Percentiles rank a stretch among this genome's conserved stretches.
These are phyloP conservation scores for Idaea dimidiata DNA, from an alignment of 2,888 invertebrate genomes.

Conservation along the genomic window DNA sequence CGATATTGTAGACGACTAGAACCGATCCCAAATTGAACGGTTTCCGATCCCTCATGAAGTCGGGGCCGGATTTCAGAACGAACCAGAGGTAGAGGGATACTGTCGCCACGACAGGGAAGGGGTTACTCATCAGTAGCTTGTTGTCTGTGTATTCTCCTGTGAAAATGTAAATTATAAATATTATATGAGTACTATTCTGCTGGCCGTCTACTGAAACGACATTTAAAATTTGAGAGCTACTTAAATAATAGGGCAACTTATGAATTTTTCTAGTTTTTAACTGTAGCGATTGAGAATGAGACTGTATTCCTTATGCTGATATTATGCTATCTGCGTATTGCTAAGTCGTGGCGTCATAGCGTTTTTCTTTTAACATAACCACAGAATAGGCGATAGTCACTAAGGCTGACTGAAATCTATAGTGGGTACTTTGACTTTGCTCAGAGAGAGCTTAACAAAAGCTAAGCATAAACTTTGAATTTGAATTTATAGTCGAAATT, in stretches of 20 bases:
- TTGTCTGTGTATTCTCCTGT: conserved; percentile 47
- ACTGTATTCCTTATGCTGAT: too few relatives aligned
- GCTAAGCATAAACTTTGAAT: too few relatives aligned
- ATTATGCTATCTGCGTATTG: not conserved
- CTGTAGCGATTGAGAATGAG: too few relatives aligned
- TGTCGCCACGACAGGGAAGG: conserved; percentile 80
- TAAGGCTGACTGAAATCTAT: too few relatives aligned
- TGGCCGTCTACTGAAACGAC: too few relatives aligned
- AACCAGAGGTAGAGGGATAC: conserved; percentile 83
- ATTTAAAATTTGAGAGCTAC: too few relatives aligned
- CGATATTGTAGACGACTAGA: conserved; percentile 83
- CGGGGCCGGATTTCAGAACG: conserved; percentile 85
- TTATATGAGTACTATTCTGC: not conserved
- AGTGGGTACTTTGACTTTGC: too few relatives aligned
- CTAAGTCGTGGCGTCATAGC: not conserved
- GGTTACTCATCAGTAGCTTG: conserved; percentile 84
- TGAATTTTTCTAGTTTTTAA: too few relatives aligned
- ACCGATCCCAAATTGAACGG: conserved; percentile 82
- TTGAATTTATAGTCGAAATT: too few relatives aligned
- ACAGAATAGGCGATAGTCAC: not conserved
- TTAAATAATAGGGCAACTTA: too few relatives aligned
- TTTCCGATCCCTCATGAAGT: conserved; percentile 82
- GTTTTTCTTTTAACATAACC: not conserved
- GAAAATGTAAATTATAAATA: conserved; percentile 14
- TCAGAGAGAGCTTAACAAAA: too few relatives aligned